Evolutionary conservation across 2,113 vertebrate species (phyloP), one percentile per base, ranked within the genome.

Genomic region (Ceratotherium simum): DNA sequence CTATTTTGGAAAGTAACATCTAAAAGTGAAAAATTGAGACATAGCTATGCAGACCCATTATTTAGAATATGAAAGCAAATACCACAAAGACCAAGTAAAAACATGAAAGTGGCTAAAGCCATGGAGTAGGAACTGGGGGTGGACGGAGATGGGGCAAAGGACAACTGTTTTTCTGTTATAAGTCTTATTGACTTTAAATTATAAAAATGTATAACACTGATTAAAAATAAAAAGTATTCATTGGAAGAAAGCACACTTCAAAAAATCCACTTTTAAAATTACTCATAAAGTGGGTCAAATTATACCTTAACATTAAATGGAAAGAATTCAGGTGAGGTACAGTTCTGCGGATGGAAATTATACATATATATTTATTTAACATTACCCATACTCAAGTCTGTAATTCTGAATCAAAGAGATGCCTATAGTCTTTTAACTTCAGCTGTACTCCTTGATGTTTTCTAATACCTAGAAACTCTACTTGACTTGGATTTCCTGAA

Each of bases 181-280:
- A 87, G n/a, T 13, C 67, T 25, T n/a, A 31, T 36, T 62, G 54
- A n/a, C 9, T 64, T 78, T 48, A 90, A 36, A 39, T 81, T 70
- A 78, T 56, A 60, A 87, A 69, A 39, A 82, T 48, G 12, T 11
- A 36, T 36, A 46, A 92, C 42, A 81, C 3, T 21, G 20, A 69
- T 69, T 62, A 79, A 69, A 94, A 90, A 58, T 21, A 95, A 21
- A 72, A 64, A 90, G 23, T 12, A 83, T 72, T 54, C 31, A 17
- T 33, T 33, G 79, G 29, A 85, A 95, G 78, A 97, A 0, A 91
- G 10, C 25, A 46, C 2, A 85, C 89, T 98, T 93, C 75, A 75
- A 93, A 72, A 46, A 39, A 17, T 17, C 25, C 20, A 31, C 1
- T 92, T 96, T 64, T 29, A 82, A 46, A 36, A 10, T 42, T 0